These are phyloP conservation scores for Palloptera scutellata DNA, from an alignment of 2,888 invertebrate species.

Conservation along the genomic window DNA sequence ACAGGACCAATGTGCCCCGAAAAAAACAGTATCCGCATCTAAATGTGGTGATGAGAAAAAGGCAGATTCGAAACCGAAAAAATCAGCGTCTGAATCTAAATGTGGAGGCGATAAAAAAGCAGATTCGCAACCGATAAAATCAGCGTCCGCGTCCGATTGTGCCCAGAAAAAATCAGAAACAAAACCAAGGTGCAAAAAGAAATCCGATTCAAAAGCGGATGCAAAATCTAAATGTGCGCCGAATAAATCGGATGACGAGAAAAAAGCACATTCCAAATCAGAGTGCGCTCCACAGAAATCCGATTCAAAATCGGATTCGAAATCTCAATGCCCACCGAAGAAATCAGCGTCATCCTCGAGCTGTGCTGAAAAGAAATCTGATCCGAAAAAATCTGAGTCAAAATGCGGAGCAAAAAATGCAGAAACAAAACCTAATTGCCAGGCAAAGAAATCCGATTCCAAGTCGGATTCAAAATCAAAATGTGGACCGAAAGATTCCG, in stretches of 20 bases:
- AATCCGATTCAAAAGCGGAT: neutral
- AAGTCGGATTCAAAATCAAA: neutral
- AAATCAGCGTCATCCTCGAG: neutral
- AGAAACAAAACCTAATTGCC: neutral
- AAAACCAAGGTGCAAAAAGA: neutral
- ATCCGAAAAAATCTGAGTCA: neutral
- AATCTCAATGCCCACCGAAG: neutral
- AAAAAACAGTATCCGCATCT: neutral
- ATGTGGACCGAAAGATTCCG: neutral
- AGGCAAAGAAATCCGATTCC: neutral
- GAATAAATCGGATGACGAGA: neutral
- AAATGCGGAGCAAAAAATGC: neutral
- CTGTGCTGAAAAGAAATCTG: constrained; percentile 2
- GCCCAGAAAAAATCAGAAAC: neutral
- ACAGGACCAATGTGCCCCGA: neutral
- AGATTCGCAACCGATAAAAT: neutral
- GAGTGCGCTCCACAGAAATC: neutral
- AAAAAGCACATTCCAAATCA: neutral
- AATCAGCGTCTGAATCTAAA: constrained; percentile 1
- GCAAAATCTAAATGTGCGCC: constrained; percentile 7
- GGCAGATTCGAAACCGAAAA: neutral
- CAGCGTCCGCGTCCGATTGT: neutral
- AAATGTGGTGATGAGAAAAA: constrained; percentile 2
- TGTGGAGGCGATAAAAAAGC: constrained; percentile 2
- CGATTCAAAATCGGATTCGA: neutral